Evolutionary conservation across 2,888 invertebrate species (phyloP).

Genomic region (Scelioninae gen. 1): DNA sequence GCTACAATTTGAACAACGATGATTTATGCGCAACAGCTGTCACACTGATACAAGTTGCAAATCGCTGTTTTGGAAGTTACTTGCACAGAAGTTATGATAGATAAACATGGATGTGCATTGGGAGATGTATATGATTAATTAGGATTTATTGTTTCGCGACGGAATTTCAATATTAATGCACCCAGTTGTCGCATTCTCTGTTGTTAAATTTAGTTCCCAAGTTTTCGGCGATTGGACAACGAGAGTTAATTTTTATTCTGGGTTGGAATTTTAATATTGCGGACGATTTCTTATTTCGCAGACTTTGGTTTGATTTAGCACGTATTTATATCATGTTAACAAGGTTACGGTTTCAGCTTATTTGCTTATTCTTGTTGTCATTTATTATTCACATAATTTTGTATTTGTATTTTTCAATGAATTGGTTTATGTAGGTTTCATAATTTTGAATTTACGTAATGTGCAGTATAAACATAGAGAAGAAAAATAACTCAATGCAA

Average conservation of each 20-base stretch:
- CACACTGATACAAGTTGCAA: constrained; percentile 66
- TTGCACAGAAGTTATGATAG: constrained; percentile 62
- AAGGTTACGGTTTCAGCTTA: too few species aligned
- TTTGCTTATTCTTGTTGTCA: too few species aligned
- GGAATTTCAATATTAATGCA: constrained; percentile 50
- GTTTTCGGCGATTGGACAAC: constrained; percentile 10
- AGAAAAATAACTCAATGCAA: too few species aligned
- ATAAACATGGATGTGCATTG: constrained; percentile 51
- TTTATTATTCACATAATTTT: too few species aligned
- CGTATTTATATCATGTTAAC: background rate
- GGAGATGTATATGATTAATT: constrained; percentile 61
- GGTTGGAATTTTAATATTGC: too few species aligned
- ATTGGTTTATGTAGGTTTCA: too few species aligned
- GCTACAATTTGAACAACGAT: constrained; percentile 66
- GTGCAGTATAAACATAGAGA: too few species aligned
- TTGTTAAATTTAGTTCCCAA: constrained; percentile 14
- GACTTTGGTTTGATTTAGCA: background rate
- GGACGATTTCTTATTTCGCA: too few species aligned
- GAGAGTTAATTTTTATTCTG: constrained; percentile 2
- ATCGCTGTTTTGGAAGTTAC: constrained; percentile 65
- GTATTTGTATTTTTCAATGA: too few species aligned
- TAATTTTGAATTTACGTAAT: too few species aligned
- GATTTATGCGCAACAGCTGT: constrained; percentile 69
- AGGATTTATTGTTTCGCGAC: constrained; percentile 47
- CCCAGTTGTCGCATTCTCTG: constrained; percentile 10